phyloP scores from a whole-genome alignment of 2,797 vertebrate species.

The Basileuterus tristriatus region DNA sequence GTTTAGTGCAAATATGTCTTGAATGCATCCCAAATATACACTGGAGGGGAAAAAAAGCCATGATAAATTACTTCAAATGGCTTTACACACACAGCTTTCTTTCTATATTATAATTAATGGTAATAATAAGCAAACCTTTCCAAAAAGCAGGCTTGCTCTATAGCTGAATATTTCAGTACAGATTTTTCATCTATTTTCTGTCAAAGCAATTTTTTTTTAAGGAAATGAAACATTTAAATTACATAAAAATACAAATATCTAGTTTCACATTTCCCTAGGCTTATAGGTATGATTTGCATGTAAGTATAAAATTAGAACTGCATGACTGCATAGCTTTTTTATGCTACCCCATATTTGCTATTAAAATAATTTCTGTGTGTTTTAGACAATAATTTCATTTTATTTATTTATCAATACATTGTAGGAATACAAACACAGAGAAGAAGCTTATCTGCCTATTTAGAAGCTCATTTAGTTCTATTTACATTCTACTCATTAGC shows the following conservation, averaged over 20 bases:
- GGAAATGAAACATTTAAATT: not conserved
- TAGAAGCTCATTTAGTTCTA: not conserved
- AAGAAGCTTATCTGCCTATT: not conserved
- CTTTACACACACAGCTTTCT: not conserved
- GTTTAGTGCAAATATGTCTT: not conserved
- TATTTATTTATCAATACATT: not conserved
- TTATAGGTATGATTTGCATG: not conserved
- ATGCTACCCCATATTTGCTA: not conserved
- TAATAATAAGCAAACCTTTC: not conserved
- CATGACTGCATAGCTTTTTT: not conserved
- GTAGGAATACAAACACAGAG: not conserved
- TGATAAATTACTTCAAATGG: not conserved
- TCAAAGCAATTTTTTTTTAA: conserved; percentile 2
- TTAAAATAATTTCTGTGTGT: not conserved
- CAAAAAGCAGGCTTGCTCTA: not conserved
- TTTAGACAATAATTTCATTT: not conserved
- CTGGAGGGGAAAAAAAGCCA: not conserved
- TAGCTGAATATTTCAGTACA: not conserved
- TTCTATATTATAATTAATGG: not conserved
- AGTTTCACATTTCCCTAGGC: not conserved
- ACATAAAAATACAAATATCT: not conserved
- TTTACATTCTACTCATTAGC: not conserved
- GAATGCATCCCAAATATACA: not conserved
- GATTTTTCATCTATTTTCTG: not conserved
- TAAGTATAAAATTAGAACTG: not conserved